Evolutionary conservation across 2,888 invertebrate genomes (phyloP).

Genomic region (Glaucopsyche alexis): DNA sequence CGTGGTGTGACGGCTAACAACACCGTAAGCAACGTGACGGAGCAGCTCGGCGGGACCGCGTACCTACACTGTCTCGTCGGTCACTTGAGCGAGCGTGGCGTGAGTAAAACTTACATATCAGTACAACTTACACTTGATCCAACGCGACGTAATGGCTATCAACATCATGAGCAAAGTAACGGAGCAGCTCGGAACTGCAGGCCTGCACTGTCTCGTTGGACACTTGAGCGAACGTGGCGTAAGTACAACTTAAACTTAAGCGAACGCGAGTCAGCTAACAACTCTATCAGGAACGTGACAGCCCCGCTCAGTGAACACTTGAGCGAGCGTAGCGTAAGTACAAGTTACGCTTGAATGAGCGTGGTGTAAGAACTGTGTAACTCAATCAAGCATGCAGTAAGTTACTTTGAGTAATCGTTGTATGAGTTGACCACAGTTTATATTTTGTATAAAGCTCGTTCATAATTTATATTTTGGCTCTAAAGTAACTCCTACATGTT

Average conservation of each 20-base stretch:
- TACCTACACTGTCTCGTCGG: slow-evolving; percentile 90
- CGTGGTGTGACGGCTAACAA: slow-evolving; percentile 81
- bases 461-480: no score
- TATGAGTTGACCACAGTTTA: no score
- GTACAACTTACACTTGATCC: slow-evolving; percentile 29
- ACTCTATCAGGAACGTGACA: slow-evolving; percentile 88
- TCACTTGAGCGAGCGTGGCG: slow-evolving; percentile 86
- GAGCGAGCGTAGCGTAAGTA: slow-evolving; percentile 84
- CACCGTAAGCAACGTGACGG: slow-evolving; percentile 89
- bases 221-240: no score
- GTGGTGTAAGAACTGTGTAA: no score
- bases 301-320: slow-evolving; percentile 89
- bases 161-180: slow-evolving; percentile 90
- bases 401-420: no score
- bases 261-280: slow-evolving; percentile 74
- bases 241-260: slow-evolving; percentile 43
- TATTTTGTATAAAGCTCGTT: no score
- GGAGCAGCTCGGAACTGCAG: slow-evolving; percentile 86
- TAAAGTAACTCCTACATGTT: background rate
- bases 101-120: slow-evolving; percentile 53
- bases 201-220: slow-evolving; percentile 88
- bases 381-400: no score
- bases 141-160: slow-evolving; percentile 75
- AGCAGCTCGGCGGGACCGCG: slow-evolving; percentile 89
- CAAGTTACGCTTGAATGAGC: no score